Evolutionary conservation across 2,113 vertebrate species (phyloP).

Genomic region (Phylloscopus trochiloides): DNA sequence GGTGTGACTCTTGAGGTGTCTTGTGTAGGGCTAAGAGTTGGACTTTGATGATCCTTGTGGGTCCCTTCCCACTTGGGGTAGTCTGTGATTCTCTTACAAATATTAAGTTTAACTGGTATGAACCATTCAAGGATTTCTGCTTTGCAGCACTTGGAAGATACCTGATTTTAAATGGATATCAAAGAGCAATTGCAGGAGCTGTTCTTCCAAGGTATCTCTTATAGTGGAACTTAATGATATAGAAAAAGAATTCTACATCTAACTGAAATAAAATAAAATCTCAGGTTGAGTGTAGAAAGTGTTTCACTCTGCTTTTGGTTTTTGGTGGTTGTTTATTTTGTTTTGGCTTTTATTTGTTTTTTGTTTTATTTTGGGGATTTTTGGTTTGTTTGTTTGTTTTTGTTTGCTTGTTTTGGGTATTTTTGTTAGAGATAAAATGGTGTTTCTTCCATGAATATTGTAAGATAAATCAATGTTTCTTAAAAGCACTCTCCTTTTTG

Average conservation of each 20-base stretch:
- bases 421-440: not conserved
- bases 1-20: not conserved
- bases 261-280: not conserved
- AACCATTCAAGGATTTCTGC: not conserved
- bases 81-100: not conserved
- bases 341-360: not conserved
- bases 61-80: not conserved
- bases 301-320: not conserved
- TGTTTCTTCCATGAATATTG: not conserved
- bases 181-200: not conserved
- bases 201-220: not conserved
- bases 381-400: not conserved
- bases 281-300: not conserved
- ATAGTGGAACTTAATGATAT: not conserved
- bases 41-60: not conserved
- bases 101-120: not conserved
- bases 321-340: not conserved
- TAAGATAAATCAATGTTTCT: not conserved
- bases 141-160: not conserved
- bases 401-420: not conserved
- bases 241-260: not conserved
- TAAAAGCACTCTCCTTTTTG: not conserved
- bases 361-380: not conserved
- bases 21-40: accelerated
- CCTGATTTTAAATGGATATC: not conserved